Evolutionary conservation across 1,140 invertebrate genomes (phyloP), one percentile per base, ranked within the genome.

Genomic region (Brachionus manjavacas): DNA sequence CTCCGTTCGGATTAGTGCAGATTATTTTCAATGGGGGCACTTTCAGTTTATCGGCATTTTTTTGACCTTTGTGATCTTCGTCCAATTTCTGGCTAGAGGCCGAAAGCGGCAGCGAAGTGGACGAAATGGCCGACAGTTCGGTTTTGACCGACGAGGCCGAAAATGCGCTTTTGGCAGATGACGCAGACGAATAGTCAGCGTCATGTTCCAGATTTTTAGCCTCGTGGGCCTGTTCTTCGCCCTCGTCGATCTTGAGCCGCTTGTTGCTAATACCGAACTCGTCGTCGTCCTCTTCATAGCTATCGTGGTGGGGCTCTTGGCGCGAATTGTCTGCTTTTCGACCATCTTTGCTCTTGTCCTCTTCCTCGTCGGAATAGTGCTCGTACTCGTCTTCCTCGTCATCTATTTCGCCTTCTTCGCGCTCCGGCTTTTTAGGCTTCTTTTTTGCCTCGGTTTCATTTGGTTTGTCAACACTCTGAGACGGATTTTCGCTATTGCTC

Each of bases 21-120:
- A 81, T 72, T n/a, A 72, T 81, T 64, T 81, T 81, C 39, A 81
- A 64, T 6, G 79, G 79, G 6, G 79, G 52, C 16, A 81, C 79
- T 64, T 81, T 81, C 3, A 81, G 52, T 12, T 64, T 81, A 1
- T 81, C 52, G 7, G 11, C 20, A 23, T 41, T 64, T 68, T 81
- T 60, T 31, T 52, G 52, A 23, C 23, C 0, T 46, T 64, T 64
- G 2, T 12, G 0, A 7, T 68, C 52, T 41, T 39, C 49, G 12
- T 81, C 79, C 11, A 52, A n/a, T 46, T 64, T 68, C 28, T 39
- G 39, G 11, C 41, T 49, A 4, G 41, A 49, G 9, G 7, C 46
- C 3, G 72, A 76, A 8, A 31, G 20, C 4, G 41, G 39, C 20
- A 72, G 9, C 7, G 68, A 72, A 9, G 68, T 72, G 28, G 68